Evolutionary conservation across 2,797 vertebrate genomes (phyloP).

Genomic region (Sphenodon punctatus): DNA sequence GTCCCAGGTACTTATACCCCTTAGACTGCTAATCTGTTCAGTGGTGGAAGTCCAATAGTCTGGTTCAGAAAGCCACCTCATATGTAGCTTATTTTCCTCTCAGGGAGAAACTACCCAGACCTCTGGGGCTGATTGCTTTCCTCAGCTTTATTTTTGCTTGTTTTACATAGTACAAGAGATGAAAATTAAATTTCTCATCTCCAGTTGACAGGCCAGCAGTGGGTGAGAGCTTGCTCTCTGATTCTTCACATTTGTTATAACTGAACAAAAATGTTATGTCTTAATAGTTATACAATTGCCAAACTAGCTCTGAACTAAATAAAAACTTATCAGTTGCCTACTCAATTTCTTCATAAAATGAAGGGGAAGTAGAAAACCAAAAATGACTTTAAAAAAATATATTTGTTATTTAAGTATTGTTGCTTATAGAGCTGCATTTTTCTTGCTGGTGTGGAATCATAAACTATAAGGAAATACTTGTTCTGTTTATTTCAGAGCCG

Average conservation of each 20-base stretch:
- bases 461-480: slow-evolving; percentile 2
- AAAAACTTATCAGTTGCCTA: neutral
- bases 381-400: neutral
- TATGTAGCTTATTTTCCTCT: neutral
- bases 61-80: neutral
- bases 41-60: neutral
- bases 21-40: slow-evolving; percentile 1
- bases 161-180: slow-evolving; percentile 12
- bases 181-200: neutral
- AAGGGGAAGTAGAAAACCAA: neutral
- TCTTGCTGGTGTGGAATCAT: slow-evolving; percentile 8
- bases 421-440: slow-evolving; percentile 6
- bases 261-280: neutral
- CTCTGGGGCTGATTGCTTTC: neutral
- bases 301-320: neutral
- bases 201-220: neutral
- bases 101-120: neutral
- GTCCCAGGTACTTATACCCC: too few relatives aligned
- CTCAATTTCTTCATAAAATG: neutral
- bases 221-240: neutral
- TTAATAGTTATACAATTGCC: neutral
- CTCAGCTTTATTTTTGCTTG: slow-evolving; percentile 5
- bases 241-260: neutral
- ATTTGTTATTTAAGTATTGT: slow-evolving; percentile 34
- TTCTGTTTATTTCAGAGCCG: slow-evolving; percentile 25